These are phyloP conservation scores for Cryptoblepharus egeriae DNA, from an alignment of 2,797 vertebrate species.

Conservation along the genomic window DNA sequence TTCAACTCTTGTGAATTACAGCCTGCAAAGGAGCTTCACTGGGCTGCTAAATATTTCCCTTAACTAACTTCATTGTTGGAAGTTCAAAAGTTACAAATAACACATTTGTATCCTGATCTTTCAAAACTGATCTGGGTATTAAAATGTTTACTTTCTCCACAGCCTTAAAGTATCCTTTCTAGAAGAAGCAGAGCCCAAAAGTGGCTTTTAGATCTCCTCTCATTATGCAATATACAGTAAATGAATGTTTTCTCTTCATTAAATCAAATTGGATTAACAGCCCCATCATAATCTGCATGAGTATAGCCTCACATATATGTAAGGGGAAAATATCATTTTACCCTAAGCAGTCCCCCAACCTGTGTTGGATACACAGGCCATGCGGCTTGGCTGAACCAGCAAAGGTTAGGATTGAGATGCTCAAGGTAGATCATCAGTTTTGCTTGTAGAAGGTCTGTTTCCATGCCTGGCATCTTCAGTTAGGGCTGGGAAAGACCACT, in stretches of 20 bases:
- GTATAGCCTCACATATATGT: no score
- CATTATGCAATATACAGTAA: conserved; percentile 48
- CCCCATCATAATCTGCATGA: no score
- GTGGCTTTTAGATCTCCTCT: conserved; percentile 52
- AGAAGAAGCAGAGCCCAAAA: conserved; percentile 34
- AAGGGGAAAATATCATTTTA: no score
- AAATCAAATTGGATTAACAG: conserved; percentile 35
- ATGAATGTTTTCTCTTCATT: conserved; percentile 38
- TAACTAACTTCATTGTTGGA: background rate
- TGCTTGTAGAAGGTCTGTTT: no score
- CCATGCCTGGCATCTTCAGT: no score
- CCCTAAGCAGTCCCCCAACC: no score
- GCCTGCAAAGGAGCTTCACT: background rate
- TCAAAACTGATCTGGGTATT: background rate
- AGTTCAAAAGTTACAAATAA: background rate
- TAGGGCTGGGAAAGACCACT: no score
- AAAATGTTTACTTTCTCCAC: background rate
- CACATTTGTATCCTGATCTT: accelerated
- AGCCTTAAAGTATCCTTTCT: background rate
- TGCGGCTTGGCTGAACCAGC: no score
- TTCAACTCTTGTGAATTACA: background rate
- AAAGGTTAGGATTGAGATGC: background rate
- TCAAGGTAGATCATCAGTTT: no score
- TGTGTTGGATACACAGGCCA: no score
- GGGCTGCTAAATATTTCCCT: conserved; percentile 7